Conservation (phyloP, 2,113 vertebrate genomes). For the Protomyctophum bolini region DNA sequence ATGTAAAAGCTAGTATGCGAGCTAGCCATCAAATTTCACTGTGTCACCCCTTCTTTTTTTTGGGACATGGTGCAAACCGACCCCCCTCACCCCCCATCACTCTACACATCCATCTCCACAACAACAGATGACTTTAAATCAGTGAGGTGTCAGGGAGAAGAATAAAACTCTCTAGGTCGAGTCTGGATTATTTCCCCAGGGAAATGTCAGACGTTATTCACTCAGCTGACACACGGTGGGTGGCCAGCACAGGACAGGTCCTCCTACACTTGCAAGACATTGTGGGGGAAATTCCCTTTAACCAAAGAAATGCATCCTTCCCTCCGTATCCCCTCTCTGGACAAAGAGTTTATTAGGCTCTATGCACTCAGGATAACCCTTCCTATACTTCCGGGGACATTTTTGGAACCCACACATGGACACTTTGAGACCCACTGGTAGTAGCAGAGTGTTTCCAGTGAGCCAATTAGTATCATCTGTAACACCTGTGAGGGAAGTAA, state of each 20-base stretch:
- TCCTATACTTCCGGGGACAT: too few species aligned
- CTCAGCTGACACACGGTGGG: constrained; percentile 58
- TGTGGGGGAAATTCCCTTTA: constrained; percentile 71
- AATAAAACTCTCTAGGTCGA: constrained; percentile 54
- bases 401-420: too few species aligned
- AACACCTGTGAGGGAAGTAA: too few species aligned
- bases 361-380: too few species aligned
- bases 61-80: background rate
- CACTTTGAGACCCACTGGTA: too few species aligned
- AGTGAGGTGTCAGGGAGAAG: constrained; percentile 26
- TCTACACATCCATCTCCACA: constrained; percentile 6
- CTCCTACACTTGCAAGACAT: constrained; percentile 56
- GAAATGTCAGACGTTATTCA: constrained; percentile 53
- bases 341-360: constrained; percentile 41
- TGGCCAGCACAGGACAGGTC: constrained; percentile 39
- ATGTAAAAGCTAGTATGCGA: constrained; percentile 39
- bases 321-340: constrained; percentile 46
- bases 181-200: constrained; percentile 35
- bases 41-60: constrained; percentile 52
- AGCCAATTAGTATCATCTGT: too few species aligned
- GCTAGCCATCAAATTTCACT: constrained; percentile 60
- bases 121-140: constrained; percentile 23
- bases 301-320: constrained; percentile 73
- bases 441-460: too few species aligned
- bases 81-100: constrained; percentile 57